Conservation (phyloP, 2,797 vertebrate genomes). For the Acanthurus lineatus region DNA sequence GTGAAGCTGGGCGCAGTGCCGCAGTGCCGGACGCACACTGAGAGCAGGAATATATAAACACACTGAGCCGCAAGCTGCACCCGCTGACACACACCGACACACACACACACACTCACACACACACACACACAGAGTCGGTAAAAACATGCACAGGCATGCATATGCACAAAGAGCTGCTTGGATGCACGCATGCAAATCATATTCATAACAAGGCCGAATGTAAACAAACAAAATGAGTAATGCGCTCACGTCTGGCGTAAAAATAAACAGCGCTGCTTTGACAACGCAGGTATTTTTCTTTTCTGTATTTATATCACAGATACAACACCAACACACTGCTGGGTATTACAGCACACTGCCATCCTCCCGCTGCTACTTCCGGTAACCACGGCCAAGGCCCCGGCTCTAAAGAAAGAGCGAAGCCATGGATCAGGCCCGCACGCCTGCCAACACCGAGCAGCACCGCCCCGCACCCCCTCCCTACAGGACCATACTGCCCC, state of each 20-base stretch:
- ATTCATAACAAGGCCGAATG: constrained; percentile 49
- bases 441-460: constrained; percentile 64
- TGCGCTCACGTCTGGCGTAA: constrained; percentile 20
- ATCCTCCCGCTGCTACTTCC: constrained; percentile 75
- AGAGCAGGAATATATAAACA: constrained; percentile 76
- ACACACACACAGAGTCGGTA: constrained; percentile 14
- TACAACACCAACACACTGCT: constrained; percentile 56
- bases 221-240: constrained; percentile 59
- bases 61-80: constrained; percentile 78
- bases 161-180: constrained; percentile 29
- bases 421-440: constrained; percentile 69
- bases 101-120: constrained; percentile 17
- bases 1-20: constrained; percentile 68
- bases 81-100: constrained; percentile 52
- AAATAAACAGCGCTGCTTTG: constrained; percentile 1
- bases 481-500: constrained; percentile 69
- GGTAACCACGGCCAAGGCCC: constrained; percentile 64
- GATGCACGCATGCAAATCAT: constrained; percentile 47
- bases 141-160: constrained; percentile 55
- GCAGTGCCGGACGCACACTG: constrained; percentile 71
- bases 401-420: constrained; percentile 65
- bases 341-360: constrained; percentile 59
- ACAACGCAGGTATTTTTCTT: constrained; percentile 27
- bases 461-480: not conserved
- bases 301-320: constrained; percentile 67